phyloP scores from a whole-genome alignment of 2,797 vertebrate genomes.

The Fratercula arctica region DNA sequence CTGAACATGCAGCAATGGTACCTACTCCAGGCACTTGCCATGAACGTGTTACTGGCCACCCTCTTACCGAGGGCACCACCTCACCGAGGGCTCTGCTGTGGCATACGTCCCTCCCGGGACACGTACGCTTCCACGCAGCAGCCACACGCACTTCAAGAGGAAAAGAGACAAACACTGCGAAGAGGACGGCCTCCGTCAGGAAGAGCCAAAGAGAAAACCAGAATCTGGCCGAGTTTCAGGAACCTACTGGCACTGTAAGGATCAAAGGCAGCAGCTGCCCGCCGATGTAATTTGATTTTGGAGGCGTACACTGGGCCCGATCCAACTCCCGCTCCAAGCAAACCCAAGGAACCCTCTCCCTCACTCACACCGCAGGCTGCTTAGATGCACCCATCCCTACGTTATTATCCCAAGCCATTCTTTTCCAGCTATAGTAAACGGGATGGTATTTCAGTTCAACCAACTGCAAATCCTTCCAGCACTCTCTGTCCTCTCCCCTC shows the following conservation, averaged over 20 bases:
- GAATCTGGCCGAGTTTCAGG: neutral
- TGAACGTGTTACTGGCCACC: fast-evolving
- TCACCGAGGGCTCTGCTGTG: neutral
- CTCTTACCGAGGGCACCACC: too few species aligned
- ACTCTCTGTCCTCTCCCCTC: fast-evolving
- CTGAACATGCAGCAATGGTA: neutral
- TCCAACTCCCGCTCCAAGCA: neutral
- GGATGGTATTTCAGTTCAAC: neutral
- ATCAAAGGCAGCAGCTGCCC: neutral
- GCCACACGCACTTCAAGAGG: neutral
- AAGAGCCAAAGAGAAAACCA: neutral
- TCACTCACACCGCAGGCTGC: neutral
- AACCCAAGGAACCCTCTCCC: neutral
- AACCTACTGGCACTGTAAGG: neutral
- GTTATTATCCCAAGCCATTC: neutral
- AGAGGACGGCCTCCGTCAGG: neutral
- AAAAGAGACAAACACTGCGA: fast-evolving
- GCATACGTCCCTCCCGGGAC: neutral
- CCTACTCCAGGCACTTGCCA: fast-evolving
- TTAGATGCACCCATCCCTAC: neutral
- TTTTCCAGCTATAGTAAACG: neutral
- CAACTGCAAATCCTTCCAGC: neutral
- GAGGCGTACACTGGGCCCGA: neutral
- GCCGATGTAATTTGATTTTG: neutral
- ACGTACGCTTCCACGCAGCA: fast-evolving